Base-by-base conservation (phyloP, 2,797 vertebrate genomes). In the Leptoclinus maculatus region DNA sequence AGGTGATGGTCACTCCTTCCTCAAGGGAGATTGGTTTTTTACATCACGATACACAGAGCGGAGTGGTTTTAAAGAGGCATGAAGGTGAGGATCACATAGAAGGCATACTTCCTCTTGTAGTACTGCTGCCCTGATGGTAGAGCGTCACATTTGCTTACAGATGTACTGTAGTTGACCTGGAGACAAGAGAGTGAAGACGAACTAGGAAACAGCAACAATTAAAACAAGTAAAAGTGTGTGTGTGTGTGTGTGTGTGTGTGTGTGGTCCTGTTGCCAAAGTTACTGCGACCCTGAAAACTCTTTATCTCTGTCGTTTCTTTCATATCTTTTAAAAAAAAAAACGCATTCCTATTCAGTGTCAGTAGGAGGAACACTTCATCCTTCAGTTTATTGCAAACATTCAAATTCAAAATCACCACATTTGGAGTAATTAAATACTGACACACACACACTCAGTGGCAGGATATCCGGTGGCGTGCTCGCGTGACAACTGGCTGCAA, bases 401-500 rank as follows among this genome's bases (percentile, higher is more conserved):
- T 29, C 16, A 57, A 17, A 63, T 4, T 63, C 13, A 57, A 17
- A 63, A 2, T 63, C 13, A 17, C 38, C 23, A 62, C 10, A 12
- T 43, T 17, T 43, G 14, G 36, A 38, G 16, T 29, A 7, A 67
- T 59, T 2, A 16, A 19, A 54, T 8, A 19, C 34, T 8, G 47
- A 23, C 51, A 32, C 19, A 2, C 7, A n/a, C 27, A 32, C 29
- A 32, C 66, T 74, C 23, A 69, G 41, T 21, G 34, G 39, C 59
- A 63, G 32, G 43, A 2, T 56, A 60, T 78, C 54, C 0, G 58
- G 58, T 70, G 49, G n/a, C 72, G 34, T 19, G 51, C 17, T 4
- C 74, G 71, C 9, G 11, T 85, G 87, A 84, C 66, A 58, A 62
- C 14, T 64, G 49, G 47, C 43, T 39, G 17, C 32, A 29, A 62